A percentile compares a stretch with the other conserved stretches of the same genome.
Evolutionary conservation across 2,888 invertebrate genomes (phyloP).

Genomic region (Furcula furcula): DNA sequence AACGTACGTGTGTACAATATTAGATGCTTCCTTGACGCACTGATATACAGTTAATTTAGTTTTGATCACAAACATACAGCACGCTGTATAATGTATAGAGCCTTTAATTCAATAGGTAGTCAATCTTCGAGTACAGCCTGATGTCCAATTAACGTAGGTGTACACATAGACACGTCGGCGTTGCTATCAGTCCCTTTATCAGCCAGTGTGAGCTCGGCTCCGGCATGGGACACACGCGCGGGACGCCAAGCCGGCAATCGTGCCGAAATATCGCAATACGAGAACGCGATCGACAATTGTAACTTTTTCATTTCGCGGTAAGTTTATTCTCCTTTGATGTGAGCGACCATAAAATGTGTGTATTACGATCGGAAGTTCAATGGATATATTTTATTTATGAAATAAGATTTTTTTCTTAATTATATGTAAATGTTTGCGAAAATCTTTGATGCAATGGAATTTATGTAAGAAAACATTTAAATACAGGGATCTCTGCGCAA

Average conservation of each 20-base stretch:
- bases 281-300: slow-evolving; percentile 30
- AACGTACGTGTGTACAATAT: no score
- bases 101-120: neutral
- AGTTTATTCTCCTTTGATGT: slow-evolving; percentile 17
- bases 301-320: slow-evolving; percentile 36
- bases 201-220: slow-evolving; percentile 35
- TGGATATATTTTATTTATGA: no score
- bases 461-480: no score
- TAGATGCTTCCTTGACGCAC: no score
- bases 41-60: no score
- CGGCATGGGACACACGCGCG: slow-evolving; percentile 43
- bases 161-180: slow-evolving; percentile 8
- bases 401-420: no score
- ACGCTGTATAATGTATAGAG: no score
- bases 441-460: no score
- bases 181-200: slow-evolving; percentile 28
- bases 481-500: no score
- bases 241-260: slow-evolving; percentile 14
- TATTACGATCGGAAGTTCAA: neutral
- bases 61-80: no score
- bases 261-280: slow-evolving; percentile 13
- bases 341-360: neutral
- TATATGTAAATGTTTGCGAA: no score
- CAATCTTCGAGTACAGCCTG: neutral
- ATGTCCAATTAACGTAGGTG: slow-evolving; percentile 1